A percentile compares a stretch with the other conserved stretches of the same genome.
Evolutionary conservation across 64 coral and sea anemone genomes (phyloP).

Genomic region (Porites australiensis): DNA sequence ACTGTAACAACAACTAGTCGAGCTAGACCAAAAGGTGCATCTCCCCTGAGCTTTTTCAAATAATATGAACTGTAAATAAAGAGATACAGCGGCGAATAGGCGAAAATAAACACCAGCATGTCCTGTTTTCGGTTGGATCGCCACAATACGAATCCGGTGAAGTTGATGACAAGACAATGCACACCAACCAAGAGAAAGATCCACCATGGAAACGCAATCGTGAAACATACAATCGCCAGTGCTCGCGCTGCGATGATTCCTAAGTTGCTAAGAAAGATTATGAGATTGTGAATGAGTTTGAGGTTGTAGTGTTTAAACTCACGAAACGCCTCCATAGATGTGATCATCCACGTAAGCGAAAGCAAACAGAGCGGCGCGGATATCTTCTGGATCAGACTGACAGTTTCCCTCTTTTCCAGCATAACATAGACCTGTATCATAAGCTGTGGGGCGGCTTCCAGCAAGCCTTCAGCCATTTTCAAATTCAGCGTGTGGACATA

Average conservation of each 20-base stretch:
- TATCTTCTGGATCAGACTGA: neutral
- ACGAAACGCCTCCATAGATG: neutral
- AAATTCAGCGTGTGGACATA: constrained; percentile 33
- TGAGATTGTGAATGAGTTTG: neutral
- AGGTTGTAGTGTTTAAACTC: neutral
- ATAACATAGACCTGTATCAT: constrained; percentile 35
- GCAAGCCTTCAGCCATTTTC: constrained; percentile 35
- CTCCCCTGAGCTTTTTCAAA: constrained; percentile 13
- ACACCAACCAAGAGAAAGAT: neutral
- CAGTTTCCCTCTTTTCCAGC: neutral
- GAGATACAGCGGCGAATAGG: constrained; percentile 30
- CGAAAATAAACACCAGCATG: constrained; percentile 19
- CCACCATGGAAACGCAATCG: neutral
- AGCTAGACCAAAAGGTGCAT: neutral
- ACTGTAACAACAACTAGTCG: neutral
- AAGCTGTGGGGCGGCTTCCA: constrained; percentile 21
- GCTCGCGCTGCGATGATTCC: constrained; percentile 8
- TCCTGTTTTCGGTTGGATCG: constrained; percentile 37
- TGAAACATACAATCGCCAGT: constrained; percentile 8
- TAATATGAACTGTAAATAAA: constrained; percentile 29
- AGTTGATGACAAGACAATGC: neutral
- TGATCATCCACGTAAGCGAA: constrained; percentile 9
- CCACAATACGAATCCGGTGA: constrained; percentile 13
- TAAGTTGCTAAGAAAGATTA: constrained; percentile 11
- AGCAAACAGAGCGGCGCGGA: neutral